These are phyloP conservation scores for Rosalia funebris DNA, from an alignment of 2,888 invertebrate species.

Conservation along the genomic window DNA sequence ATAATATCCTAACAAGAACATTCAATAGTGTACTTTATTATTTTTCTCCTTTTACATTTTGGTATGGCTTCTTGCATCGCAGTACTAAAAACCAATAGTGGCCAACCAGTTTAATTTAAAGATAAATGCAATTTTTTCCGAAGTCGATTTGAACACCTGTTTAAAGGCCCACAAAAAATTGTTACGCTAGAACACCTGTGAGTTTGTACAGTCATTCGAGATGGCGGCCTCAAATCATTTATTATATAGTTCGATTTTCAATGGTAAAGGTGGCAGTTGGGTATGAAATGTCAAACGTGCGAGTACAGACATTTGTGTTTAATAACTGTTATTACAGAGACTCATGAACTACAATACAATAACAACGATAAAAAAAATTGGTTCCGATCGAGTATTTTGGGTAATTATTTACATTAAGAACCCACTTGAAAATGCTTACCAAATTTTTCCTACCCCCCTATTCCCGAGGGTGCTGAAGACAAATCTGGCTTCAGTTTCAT, in stretches of 20 bases:
- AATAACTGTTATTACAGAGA: conserved; percentile 1
- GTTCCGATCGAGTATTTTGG: no score
- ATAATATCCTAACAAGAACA: conserved; percentile 28
- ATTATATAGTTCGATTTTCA: conserved; percentile 16
- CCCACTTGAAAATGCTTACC: no score
- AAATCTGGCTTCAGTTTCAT: no score
- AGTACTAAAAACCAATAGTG: conserved; percentile 22
- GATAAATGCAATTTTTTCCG: conserved; percentile 31
- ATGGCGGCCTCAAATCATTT: conserved; percentile 13
- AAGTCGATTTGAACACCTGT: conserved; percentile 34
- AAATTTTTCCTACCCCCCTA: no score
- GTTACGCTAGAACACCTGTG: conserved; percentile 37
- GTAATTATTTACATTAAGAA: no score
- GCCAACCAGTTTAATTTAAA: conserved; percentile 23
- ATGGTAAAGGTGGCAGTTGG: conserved; percentile 10
- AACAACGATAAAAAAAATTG: no score
- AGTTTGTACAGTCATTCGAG: conserved; percentile 30
- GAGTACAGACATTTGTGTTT: conserved; percentile 2
- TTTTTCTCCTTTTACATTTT: conserved; percentile 24
- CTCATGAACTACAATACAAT: no score
- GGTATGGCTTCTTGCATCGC: conserved; percentile 7
- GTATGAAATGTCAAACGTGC: conserved; percentile 14
- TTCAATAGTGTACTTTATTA: conserved; percentile 27
- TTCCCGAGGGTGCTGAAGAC: no score
- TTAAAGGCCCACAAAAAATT: conserved; percentile 32